Base-by-base conservation (phyloP, 2,797 vertebrate species). In the Pseudomugil gertrudae region DNA sequence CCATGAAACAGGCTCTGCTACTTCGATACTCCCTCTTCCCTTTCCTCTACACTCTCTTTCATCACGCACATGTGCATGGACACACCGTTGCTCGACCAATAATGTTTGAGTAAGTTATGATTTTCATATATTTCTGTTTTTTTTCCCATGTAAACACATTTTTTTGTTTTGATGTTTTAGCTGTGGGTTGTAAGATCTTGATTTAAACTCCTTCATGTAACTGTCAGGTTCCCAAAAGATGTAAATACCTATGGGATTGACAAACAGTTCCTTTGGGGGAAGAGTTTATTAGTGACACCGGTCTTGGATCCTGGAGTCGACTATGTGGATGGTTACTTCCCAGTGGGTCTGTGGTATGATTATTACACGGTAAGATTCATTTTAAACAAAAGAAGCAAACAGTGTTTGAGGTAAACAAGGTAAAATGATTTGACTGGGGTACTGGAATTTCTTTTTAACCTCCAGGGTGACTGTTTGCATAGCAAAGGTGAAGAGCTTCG, bases 191-290 rank as follows among this genome's bases (percentile, higher is more conserved):
- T n/a, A n/a, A 10, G 3, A 7, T 62, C 5, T 27, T 59, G 40
- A 14, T 36, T 36, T 21, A 26, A 1, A 32, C 36, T 43, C 29
- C 1, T 38, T 17, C 15, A 9, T 63, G 9, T 27, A 1, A 17
- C 66, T 27, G 10, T 0, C 76, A 97, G 96, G 87, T 97, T 96
- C 68, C 94, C 95, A 1, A 24, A 47, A 50, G 96, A 96, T 11
- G 53, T 72, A 9, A 86, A 69, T 74, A 96, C 95, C 0, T 95
- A 95, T 7, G 81, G 74, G 0, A 84, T 95, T 1, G 95, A 97
- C 87, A 93, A 78, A 43, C 96, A 97, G 92, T 96, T 97, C 79
- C 88, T 97, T 14, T 96, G 94, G 95, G 96, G 96, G 48, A 85
- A 55, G 82, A 93, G 92, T 88, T 91, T 97, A 64, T 68, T 97